Base-by-base conservation (phyloP, 2,113 vertebrate species). In the Cyanoderma ruficeps region DNA sequence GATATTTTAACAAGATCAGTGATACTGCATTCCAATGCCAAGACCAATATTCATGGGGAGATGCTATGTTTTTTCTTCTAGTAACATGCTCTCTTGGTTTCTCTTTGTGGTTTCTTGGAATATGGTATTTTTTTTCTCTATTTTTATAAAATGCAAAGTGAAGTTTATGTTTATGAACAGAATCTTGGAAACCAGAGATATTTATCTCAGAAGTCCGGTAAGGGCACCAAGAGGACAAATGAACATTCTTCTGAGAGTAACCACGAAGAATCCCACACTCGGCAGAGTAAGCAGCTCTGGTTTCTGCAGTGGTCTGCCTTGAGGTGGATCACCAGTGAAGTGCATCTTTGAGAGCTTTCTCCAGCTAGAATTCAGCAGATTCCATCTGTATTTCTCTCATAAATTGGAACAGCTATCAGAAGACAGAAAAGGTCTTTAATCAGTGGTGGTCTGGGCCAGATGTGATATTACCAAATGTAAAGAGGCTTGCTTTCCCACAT, bases 101-200 rank as follows among this genome's bases (percentile, higher is more conserved):
- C 47, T 85, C 55, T 90, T 72, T 87, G 79, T 86, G 85, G 83
- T 93, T 96, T 92, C 64, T 90, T 18, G 0, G 71, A 91, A 92
- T 67, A 87, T 46, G 12, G 2, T 27, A 2, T 15, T 2, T 4
- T 19, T 68, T 85, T 83, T 72, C 33, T 90, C 33, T 91, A 44
- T 90, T 96, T 85, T 94, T 93, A 67, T 18, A 83, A 95, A 95
- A 95, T 85, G 39, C 93, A 90, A 96, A 94, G 70, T 80, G 67
- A 84, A 80, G 59, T 91, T 95, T 94, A 76, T 96, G 61, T 89
- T 97, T 96, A 69, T 86, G 93, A 86, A 87, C 13, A 57, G n/a
- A 83, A 42, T 79, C 50, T 82, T 84, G 75, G 89, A 94, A 85
- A 88, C 84, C 79, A 81, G 79, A 93, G 78, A 44, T 88, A 56